Percentiles rank a stretch among this genome's conserved stretches.
Conservation (phyloP, 1,140 invertebrate species). For the Aphidius gifuensis region DNA sequence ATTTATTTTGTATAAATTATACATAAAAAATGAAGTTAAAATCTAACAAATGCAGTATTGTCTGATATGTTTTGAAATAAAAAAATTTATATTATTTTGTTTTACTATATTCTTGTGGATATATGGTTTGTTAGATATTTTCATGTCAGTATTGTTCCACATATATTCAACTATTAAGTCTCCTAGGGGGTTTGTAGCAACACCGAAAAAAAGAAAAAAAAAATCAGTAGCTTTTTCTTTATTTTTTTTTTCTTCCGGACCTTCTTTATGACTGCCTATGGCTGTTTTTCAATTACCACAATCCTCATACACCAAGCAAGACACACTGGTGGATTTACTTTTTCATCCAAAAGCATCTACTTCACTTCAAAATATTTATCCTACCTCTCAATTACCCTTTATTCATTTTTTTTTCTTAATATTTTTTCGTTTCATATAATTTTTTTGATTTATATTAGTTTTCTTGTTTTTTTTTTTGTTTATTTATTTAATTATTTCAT, state of each 20-base stretch:
- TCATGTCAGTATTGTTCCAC: constrained; percentile 12
- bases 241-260: constrained; percentile 29
- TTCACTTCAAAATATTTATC: neutral
- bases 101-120: constrained; percentile 6
- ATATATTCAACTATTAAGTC: constrained; percentile 5
- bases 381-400: neutral
- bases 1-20: no score
- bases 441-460: neutral
- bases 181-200: constrained; percentile 9
- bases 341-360: constrained; percentile 20
- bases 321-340: constrained; percentile 19
- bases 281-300: constrained; percentile 40
- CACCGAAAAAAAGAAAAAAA: constrained; percentile 19
- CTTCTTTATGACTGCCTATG: constrained; percentile 33
- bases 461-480: neutral
- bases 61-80: no score
- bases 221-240: no score
- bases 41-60: no score
- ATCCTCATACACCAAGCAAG: constrained; percentile 19
- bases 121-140: constrained; percentile 36
- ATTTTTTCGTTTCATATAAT: neutral
- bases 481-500: no score
- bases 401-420: constrained; percentile 8
- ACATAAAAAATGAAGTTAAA: no score
- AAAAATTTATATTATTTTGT: neutral